phyloP scores from a whole-genome alignment of 2,113 vertebrate species.

The Sarotherodon lohbergeri region DNA sequence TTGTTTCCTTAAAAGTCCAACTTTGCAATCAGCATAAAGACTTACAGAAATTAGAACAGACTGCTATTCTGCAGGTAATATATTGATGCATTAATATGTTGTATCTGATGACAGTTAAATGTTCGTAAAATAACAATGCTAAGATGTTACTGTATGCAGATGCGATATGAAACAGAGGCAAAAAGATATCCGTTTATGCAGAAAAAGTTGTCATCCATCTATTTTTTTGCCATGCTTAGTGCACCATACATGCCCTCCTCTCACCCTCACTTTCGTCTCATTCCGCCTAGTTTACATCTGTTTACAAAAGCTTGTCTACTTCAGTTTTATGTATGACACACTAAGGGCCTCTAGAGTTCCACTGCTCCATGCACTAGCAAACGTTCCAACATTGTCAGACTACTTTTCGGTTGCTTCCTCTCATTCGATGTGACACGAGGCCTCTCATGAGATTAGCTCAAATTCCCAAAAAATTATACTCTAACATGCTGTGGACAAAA shows the following conservation, averaged over 20 bases:
- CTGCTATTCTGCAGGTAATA: not conserved
- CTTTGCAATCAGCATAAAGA: not conserved
- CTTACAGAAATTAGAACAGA: fast-evolving
- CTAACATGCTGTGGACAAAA: not conserved
- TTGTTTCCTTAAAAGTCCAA: not conserved
- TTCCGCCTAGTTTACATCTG: conserved; percentile 47
- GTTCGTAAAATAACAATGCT: not conserved
- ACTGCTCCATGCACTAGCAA: not conserved
- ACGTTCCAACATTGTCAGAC: not conserved
- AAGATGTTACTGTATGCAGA: not conserved
- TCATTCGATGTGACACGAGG: not conserved
- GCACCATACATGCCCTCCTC: not conserved
- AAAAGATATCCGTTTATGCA: not conserved
- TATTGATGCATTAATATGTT: not conserved
- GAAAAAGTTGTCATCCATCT: not conserved
- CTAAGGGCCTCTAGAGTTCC: conserved; percentile 21
- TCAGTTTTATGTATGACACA: conserved; percentile 9
- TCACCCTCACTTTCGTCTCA: not conserved
- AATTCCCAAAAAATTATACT: not conserved
- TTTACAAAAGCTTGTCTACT: conserved; percentile 51
- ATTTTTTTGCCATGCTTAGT: conserved; percentile 12
- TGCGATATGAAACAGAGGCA: not conserved
- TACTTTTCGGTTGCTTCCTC: not conserved
- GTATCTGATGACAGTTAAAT: not conserved
- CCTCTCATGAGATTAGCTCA: conserved; percentile 1